A percentile compares a stretch with the other conserved stretches of the same genome.
These are phyloP conservation scores for Busseola fusca DNA, from an alignment of 2,888 invertebrate genomes.

Conservation along the genomic window DNA sequence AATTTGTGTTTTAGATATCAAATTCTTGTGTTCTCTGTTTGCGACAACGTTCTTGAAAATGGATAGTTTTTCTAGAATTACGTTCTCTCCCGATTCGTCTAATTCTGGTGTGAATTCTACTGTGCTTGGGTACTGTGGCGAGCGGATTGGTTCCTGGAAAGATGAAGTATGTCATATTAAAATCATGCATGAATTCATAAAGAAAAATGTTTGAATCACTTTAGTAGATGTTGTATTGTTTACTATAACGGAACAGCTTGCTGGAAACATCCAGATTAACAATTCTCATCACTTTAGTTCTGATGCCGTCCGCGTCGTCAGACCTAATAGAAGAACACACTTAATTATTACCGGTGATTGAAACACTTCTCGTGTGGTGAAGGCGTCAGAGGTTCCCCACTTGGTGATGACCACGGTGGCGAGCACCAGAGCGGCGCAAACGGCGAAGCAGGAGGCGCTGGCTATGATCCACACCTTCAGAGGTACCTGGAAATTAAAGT, in stretches of 20 bases:
- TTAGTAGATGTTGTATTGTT: too few species aligned
- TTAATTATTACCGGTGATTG: constrained; percentile 39
- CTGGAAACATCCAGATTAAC: too few species aligned
- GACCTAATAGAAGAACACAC: background rate
- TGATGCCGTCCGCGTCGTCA: too few species aligned
- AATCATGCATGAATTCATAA: background rate
- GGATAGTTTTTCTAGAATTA: constrained; percentile 77
- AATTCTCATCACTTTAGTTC: too few species aligned
- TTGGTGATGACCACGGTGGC: constrained; percentile 83
- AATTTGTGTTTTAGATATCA: constrained; percentile 77
- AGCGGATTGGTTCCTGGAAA: constrained; percentile 76
- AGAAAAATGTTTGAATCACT: background rate
- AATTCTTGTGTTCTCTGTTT: constrained; percentile 69
- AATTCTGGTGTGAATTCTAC: constrained; percentile 48
- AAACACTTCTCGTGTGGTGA: constrained; percentile 65
- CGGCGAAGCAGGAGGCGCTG: constrained; percentile 84
- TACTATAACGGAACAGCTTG: too few species aligned
- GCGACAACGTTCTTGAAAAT: constrained; percentile 81
- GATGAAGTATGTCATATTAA: background rate
- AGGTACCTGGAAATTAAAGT: constrained; percentile 75
- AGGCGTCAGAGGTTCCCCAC: constrained; percentile 76
- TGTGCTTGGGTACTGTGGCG: constrained; percentile 58
- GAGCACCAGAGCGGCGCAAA: constrained; percentile 81
- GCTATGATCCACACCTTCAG: constrained; percentile 84
- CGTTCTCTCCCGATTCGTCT: constrained; percentile 70